These are phyloP conservation scores for Istiophorus platypterus DNA, from an alignment of 2,113 vertebrate genomes.

Conservation along the genomic window DNA sequence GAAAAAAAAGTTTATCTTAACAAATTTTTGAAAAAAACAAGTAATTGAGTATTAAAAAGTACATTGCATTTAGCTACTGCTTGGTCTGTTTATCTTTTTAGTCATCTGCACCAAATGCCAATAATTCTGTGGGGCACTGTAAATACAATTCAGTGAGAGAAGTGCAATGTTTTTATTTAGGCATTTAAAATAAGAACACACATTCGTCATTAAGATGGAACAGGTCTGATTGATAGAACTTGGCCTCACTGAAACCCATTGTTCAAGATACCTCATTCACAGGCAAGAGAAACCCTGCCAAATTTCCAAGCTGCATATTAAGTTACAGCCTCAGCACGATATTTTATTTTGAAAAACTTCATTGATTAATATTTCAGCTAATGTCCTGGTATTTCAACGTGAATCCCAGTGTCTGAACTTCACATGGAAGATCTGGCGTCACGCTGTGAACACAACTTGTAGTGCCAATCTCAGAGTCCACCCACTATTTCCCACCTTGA, in stretches of 20 bases:
- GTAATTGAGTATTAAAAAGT: constrained; percentile 2
- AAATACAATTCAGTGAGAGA: constrained; percentile 52
- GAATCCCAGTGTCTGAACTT: constrained; percentile 42
- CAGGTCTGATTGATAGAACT: constrained; percentile 19
- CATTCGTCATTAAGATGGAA: constrained; percentile 31
- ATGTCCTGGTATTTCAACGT: constrained; percentile 31
- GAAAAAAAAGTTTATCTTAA: not conserved
- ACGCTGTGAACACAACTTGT: not conserved
- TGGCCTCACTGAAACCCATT: constrained; percentile 37
- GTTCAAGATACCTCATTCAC: constrained; percentile 5
- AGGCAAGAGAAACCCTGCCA: constrained; percentile 25
- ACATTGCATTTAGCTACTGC: constrained; percentile 41
- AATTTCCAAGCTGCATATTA: constrained; percentile 26
- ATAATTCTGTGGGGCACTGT: constrained; percentile 55
- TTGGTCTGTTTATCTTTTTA: constrained; percentile 50
- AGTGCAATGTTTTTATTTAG: constrained; percentile 51
- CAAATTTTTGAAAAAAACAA: not conserved
- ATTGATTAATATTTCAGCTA: constrained; percentile 27
- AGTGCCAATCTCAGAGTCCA: not conserved
- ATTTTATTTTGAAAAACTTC: constrained; percentile 8
- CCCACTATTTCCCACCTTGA: constrained; percentile 29
- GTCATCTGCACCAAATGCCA: constrained; percentile 64
- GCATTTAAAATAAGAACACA: constrained; percentile 42
- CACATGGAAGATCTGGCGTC: constrained; percentile 20
- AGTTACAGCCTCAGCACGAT: constrained; percentile 20